These are phyloP conservation scores for Meteorus sp. DNA, from an alignment of 1,140 invertebrate genomes.

Conservation along the genomic window DNA sequence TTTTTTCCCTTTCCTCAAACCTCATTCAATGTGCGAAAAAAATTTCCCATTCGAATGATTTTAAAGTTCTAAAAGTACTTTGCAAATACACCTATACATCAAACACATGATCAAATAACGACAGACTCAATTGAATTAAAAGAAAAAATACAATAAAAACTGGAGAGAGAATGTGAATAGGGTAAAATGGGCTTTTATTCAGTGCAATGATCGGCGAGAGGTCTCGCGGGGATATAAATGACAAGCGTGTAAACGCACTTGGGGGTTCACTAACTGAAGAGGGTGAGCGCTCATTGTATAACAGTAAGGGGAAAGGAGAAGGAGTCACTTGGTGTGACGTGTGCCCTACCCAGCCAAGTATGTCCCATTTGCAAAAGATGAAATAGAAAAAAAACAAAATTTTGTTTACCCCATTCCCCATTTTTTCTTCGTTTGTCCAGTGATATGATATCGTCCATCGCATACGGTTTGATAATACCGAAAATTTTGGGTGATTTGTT, in stretches of 20 bases:
- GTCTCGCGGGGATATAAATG: constrained; percentile 25
- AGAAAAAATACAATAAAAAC: constrained; percentile 5
- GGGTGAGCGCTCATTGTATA: neutral
- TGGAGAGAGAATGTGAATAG: neutral
- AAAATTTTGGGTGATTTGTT: no score
- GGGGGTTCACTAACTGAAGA: constrained; percentile 17
- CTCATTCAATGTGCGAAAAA: no score
- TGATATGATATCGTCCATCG: no score
- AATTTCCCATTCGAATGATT: no score
- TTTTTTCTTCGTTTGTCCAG: no score
- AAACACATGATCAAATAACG: constrained; percentile 22
- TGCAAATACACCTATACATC: constrained; percentile 1
- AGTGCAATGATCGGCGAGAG: constrained; percentile 22
- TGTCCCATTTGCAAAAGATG: no score
- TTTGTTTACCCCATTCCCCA: no score
- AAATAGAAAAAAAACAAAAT: no score
- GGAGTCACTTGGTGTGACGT: constrained; percentile 5
- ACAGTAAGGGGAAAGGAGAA: no score
- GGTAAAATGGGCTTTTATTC: constrained; percentile 28
- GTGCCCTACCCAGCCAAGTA: constrained; percentile 38
- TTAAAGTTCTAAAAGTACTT: neutral
- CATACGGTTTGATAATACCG: no score
- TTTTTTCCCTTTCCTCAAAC: no score
- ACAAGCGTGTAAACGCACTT: constrained; percentile 25
- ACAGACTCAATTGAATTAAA: constrained; percentile 21